Evolutionary conservation across 2,888 invertebrate species (phyloP).

Genomic region (Diachrysia chrysitis): DNA sequence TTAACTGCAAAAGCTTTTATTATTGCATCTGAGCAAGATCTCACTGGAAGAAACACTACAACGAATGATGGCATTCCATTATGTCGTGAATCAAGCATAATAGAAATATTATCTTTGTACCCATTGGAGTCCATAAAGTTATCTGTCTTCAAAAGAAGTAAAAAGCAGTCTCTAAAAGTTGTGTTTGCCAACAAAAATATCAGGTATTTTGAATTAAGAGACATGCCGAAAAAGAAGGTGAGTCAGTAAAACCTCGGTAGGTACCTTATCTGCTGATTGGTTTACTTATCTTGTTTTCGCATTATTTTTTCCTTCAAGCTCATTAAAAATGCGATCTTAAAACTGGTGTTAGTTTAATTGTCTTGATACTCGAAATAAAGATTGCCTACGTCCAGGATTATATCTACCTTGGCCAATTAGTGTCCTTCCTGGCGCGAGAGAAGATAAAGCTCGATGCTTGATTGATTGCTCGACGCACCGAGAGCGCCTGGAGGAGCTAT

Average conservation of each 20-base stretch:
- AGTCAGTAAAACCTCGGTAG: background rate
- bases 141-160: constrained; percentile 88
- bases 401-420: no score
- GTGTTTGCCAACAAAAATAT: constrained; percentile 82
- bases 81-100: constrained; percentile 31
- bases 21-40: constrained; percentile 55
- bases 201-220: constrained; percentile 92
- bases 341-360: background rate
- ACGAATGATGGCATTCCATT: constrained; percentile 13
- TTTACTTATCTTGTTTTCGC: background rate
- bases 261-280: no score
- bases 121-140: constrained; percentile 63
- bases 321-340: background rate
- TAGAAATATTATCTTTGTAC: constrained; percentile 59
- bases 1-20: constrained; percentile 65
- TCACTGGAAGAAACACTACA: constrained; percentile 23
- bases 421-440: no score
- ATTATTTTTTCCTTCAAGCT: background rate
- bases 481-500: no score
- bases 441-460: no score
- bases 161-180: constrained; percentile 90
- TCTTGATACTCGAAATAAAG: no score
- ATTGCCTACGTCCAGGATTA: no score
- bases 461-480: no score
- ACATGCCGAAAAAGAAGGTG: constrained; percentile 88